These are phyloP conservation scores for Solea senegalensis DNA, from an alignment of 2,113 vertebrate species.

Conservation along the genomic window DNA sequence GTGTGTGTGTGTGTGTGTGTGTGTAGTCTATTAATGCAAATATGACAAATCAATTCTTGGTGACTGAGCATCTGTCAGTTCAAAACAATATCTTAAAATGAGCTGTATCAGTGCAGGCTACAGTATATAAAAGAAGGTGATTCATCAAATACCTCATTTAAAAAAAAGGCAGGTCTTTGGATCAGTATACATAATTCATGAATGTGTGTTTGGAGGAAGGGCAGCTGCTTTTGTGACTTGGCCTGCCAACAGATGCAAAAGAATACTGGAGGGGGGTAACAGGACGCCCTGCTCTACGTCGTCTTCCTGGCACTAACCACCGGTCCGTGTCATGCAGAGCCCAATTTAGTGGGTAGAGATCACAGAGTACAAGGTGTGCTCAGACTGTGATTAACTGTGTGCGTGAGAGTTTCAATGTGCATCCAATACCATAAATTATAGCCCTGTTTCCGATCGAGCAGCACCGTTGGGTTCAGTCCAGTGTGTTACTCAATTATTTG, in stretches of 20 bases:
- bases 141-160: constrained; percentile 1
- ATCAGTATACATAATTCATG: constrained; percentile 29
- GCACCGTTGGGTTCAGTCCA: too few relatives aligned
- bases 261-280: constrained; percentile 22
- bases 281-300: constrained; percentile 2
- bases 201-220: background rate
- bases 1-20: too few relatives aligned
- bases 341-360: constrained; percentile 30
- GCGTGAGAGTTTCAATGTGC: background rate
- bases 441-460: background rate
- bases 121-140: background rate
- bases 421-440: background rate
- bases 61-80: background rate
- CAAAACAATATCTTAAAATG: background rate
- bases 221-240: constrained; percentile 30
- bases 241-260: constrained; percentile 16
- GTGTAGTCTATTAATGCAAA: background rate
- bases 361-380: constrained; percentile 28
- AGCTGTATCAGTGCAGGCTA: background rate
- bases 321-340: constrained; percentile 1
- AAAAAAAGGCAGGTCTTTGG: constrained; percentile 16
- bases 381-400: background rate
- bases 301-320: constrained; percentile 33
- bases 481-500: too few relatives aligned
- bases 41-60: background rate